Base-by-base conservation (phyloP, 2,113 vertebrate genomes). In the Sinosuthora webbiana region DNA sequence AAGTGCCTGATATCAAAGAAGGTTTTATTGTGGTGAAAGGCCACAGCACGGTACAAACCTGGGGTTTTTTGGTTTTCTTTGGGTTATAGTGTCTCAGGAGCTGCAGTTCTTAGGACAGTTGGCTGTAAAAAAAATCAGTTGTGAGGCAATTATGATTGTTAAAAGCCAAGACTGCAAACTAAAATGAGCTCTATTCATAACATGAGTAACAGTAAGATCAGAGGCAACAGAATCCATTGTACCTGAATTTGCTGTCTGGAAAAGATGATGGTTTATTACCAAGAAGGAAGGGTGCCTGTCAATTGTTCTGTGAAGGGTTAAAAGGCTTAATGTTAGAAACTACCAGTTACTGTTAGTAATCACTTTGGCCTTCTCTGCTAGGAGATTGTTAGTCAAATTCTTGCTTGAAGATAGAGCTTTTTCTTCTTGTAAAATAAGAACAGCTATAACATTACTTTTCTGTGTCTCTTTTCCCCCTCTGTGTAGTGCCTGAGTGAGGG, bases 21-120 rank as follows among this genome's bases (percentile, higher is more conserved):
- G 99, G 99, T 62, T 99, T 99, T 87, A 99, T 99, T 37, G 98
- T 98, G 52, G 98, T 99, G 59, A 99, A 99, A 94, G 99, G 99
- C 82, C 99, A 99, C 82, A 98, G 98, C 70, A 98, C 98, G 96
- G 99, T 99, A 98, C 71, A 94, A 44, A 60, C 14, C 24, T 57
- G 1, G 49, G 9, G 9, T 74, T 17, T 8, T n/a, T 62, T 45
- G 5, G 9, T 50, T 56, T 31, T 69, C 42, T 70, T 45, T 52
- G 59, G 16, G 18, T 77, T 77, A 4, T 35, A 28, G 10, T 42
- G 28, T 49, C 39, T 88, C 35, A 59, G 70, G 63, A 83, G 37
- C 45, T 85, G 81, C 65, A 64, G 56, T 70, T 90, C n/a, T 83
- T 87, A 49, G 49, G 11, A 53, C 28, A 35, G 30, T 21, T 83